Evolutionary conservation across 2,888 invertebrate genomes (phyloP).

Genomic region (Nasonovia ribisnigri): DNA sequence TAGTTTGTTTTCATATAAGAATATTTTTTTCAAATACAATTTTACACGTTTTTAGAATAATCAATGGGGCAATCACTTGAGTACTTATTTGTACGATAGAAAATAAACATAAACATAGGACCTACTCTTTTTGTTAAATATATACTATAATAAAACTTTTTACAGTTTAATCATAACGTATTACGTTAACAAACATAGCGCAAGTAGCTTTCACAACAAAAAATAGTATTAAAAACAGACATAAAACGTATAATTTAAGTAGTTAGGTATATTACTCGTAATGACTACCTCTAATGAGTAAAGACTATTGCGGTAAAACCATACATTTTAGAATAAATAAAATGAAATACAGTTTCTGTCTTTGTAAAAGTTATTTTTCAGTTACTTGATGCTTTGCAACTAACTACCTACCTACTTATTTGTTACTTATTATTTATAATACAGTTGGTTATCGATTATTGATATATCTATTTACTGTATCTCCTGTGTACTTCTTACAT

Average conservation of each 20-base stretch:
- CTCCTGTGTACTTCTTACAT: background rate
- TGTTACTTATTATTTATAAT: background rate
- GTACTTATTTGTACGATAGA: background rate
- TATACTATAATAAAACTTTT: background rate
- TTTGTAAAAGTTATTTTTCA: background rate
- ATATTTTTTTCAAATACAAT: background rate
- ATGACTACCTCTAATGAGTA: background rate
- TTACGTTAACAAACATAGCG: background rate
- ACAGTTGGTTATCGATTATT: background rate
- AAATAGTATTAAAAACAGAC: background rate
- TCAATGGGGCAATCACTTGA: background rate
- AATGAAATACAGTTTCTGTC: background rate
- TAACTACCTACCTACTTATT: background rate
- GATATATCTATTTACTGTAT: background rate
- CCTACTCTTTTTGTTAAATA: background rate
- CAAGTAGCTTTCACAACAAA: background rate
- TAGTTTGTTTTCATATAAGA: background rate
- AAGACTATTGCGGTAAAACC: background rate
- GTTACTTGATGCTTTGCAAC: too few relatives aligned
- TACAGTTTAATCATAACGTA: background rate
- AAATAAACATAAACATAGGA: background rate
- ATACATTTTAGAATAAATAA: background rate
- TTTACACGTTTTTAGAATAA: background rate
- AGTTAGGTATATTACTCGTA: background rate
- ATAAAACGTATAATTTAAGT: background rate